A percentile compares a stretch with the other conserved stretches of the same genome.
These are phyloP conservation scores for Acrocyrtus sp. DNA, from an alignment of 2,888 invertebrate species.

Conservation along the genomic window DNA sequence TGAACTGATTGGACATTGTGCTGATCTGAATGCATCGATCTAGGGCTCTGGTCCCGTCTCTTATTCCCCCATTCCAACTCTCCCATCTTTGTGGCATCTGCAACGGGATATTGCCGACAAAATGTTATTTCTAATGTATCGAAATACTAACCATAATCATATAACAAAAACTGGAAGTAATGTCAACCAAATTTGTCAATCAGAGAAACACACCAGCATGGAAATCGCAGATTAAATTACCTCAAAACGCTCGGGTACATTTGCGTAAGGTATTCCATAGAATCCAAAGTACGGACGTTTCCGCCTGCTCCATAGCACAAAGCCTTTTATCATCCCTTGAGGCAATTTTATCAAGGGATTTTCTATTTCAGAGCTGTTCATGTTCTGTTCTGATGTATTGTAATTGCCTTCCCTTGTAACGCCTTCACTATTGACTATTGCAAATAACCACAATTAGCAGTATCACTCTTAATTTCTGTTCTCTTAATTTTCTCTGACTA, in stretches of 20 bases:
- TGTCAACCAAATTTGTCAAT: background rate
- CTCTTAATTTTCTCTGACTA: too few relatives aligned
- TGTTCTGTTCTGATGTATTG: too few relatives aligned
- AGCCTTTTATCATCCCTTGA: conserved; percentile 52
- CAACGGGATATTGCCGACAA: conserved; percentile 9
- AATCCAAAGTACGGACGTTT: conserved; percentile 42
- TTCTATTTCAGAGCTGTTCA: conserved; percentile 6
- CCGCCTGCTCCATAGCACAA: conserved; percentile 37
- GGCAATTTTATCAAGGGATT: conserved; percentile 40
- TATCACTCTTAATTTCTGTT: too few relatives aligned
- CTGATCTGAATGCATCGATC: conserved; percentile 44
- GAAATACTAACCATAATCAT: background rate
- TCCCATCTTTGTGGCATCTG: conserved; percentile 49
- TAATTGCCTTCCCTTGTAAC: background rate
- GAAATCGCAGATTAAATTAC: too few relatives aligned
- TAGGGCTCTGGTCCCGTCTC: conserved; percentile 44
- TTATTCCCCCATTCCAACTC: conserved; percentile 49
- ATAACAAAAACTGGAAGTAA: background rate
- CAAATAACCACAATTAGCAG: too few relatives aligned
- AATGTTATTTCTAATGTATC: background rate
- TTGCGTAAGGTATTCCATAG: conserved; percentile 53
- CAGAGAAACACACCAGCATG: too few relatives aligned
- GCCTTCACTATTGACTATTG: background rate
- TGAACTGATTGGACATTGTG: conserved; percentile 22
- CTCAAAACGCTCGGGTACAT: conserved; percentile 45